phyloP scores from a whole-genome alignment of 2,113 vertebrate species.

The Benitochromis conjunctus region DNA sequence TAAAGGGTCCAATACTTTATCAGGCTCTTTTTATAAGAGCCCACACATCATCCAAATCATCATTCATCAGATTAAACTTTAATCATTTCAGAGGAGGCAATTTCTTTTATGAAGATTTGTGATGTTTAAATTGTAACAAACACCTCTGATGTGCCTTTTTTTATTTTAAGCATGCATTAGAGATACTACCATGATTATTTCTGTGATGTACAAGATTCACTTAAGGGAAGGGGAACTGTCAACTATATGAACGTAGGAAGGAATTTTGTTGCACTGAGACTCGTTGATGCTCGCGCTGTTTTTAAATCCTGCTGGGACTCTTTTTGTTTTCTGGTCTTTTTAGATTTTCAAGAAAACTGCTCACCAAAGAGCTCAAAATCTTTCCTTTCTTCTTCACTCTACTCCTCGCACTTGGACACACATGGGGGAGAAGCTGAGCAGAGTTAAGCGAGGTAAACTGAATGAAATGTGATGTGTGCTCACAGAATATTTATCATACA shows the following conservation, averaged over 20 bases:
- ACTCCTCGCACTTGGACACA: background rate
- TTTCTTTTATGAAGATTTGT: background rate
- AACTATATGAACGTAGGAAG: background rate
- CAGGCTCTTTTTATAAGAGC: background rate
- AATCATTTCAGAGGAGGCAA: background rate
- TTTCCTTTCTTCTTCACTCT: background rate
- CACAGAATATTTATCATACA: background rate
- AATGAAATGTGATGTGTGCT: background rate
- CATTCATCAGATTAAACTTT: background rate
- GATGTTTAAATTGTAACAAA: background rate
- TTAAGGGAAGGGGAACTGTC: background rate
- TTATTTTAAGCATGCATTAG: background rate
- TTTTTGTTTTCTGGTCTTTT: background rate
- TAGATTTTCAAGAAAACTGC: background rate
- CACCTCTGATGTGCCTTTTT: background rate
- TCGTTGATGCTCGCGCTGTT: background rate
- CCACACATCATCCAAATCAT: background rate
- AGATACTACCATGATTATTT: background rate
- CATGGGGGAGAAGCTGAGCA: background rate
- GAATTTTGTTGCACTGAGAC: background rate
- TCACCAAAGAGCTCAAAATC: background rate
- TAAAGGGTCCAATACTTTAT: background rate
- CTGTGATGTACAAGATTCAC: background rate
- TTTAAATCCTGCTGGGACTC: background rate
- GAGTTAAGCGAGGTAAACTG: background rate